Base-by-base conservation (phyloP, 2,888 invertebrate genomes). In the Stenodema calcarata region DNA sequence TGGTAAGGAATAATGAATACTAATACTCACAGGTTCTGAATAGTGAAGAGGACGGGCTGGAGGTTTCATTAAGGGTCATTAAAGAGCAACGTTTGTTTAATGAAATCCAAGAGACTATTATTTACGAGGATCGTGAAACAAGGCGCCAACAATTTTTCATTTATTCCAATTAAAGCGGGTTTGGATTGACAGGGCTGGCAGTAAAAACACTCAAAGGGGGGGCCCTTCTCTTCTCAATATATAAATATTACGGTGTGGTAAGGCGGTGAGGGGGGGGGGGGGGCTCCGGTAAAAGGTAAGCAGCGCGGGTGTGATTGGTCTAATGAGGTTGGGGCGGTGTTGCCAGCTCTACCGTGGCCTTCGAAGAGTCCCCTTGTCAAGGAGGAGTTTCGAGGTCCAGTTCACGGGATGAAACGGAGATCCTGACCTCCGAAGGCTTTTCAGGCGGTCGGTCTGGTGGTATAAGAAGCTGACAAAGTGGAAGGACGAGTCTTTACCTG, bases 261-360 rank as follows among this genome's bases (percentile, higher is more conserved):
- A 42, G 41, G 50, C 28, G 54, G 54, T 28, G 80, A 11, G 35
- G n/a, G n/a, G 16, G 62, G 27, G 30, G 30, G 3, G 81, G 35
- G 54, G 16, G 47, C n/a, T n/a, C n/a, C n/a, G n/a, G n/a, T n/a
- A n/a, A 44, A 23, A 84, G 84, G 84, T 73, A 83, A 83, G 83
- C 3, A 12, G 83, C 83, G 84, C 84, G 84, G 84, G 84, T 84
- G 84, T 84, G 84, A 84, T 83, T 83, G 84, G 84, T 84, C 84
- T 84, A 84, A 84, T 84, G 84, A 84, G 84, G 84, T 73, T 84
- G 41, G 84, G 35, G 82, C 41, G 50, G 80, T 27, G 54, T 54
- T 62, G 82, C 82, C 84, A 50, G 84, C 30, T 84, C 84, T 70
- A 42, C 73, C 70, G 73, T 42, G 84, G 84, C 84, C 84, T 84